A percentile compares a stretch with the other conserved stretches of the same genome.
These are phyloP conservation scores for Scaeva pyrastri DNA, from an alignment of 2,888 invertebrate species.

Conservation along the genomic window DNA sequence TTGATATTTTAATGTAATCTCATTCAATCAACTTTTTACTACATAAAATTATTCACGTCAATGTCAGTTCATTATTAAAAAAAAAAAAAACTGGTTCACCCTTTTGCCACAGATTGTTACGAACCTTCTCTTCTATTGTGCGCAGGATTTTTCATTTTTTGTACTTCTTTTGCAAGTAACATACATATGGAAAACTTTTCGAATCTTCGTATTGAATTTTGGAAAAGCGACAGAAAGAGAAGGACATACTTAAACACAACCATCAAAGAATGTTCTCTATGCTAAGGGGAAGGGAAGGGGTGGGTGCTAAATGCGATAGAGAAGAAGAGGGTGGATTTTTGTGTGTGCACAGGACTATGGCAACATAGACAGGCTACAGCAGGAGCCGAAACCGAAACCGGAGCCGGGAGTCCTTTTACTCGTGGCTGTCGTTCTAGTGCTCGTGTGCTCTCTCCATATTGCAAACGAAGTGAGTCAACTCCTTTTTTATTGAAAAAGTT, in stretches of 20 bases:
- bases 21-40: too few relatives aligned
- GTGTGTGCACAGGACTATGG: slow-evolving; percentile 71
- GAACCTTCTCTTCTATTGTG: slow-evolving; percentile 39
- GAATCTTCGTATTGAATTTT: slow-evolving; percentile 50
- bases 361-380: slow-evolving; percentile 60
- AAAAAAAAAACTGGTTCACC: slow-evolving; percentile 60
- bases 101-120: slow-evolving; percentile 47
- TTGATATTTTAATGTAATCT: too few relatives aligned
- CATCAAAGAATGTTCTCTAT: slow-evolving; percentile 53
- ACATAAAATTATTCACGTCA: slow-evolving; percentile 2
- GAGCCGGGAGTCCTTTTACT: slow-evolving; percentile 16
- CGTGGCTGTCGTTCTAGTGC: too few relatives aligned
- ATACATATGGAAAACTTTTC: slow-evolving; percentile 58
- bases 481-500: slow-evolving; percentile 63
- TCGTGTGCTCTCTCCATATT: slow-evolving; percentile 40
- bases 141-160: slow-evolving; percentile 57
- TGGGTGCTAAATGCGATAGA: background rate
- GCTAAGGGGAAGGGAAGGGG: too few relatives aligned
- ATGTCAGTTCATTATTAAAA: slow-evolving; percentile 23
- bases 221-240: slow-evolving; percentile 51
- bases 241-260: slow-evolving; percentile 34
- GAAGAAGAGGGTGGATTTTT: slow-evolving; percentile 48
- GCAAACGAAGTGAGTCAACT: slow-evolving; percentile 74
- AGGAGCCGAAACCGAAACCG: too few relatives aligned
- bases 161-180: slow-evolving; percentile 41